Percentiles rank a stretch among this genome's conserved stretches.
phyloP scores from a whole-genome alignment of 2,113 vertebrate genomes.

The Takifugu bimaculatus region DNA sequence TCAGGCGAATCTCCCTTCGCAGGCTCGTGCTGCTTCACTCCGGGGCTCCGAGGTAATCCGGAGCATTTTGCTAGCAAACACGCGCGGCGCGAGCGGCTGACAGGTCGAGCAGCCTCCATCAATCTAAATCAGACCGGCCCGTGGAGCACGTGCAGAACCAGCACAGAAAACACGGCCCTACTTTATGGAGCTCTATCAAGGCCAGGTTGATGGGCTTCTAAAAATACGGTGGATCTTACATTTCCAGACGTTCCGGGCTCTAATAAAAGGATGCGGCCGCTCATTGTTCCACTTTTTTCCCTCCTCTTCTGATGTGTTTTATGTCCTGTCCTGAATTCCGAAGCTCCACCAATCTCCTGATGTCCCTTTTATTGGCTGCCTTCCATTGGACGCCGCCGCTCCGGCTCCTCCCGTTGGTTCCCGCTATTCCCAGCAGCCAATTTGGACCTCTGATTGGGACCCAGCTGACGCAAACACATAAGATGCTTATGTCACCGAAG shows the following conservation, averaged over 20 bases:
- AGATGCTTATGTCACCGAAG: slow-evolving; percentile 13
- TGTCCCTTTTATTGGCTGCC: slow-evolving; percentile 28
- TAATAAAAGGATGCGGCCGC: slow-evolving; percentile 61
- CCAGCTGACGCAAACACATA: slow-evolving; percentile 40
- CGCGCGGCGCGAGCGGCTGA: slow-evolving; percentile 32
- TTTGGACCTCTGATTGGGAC: slow-evolving; percentile 31
- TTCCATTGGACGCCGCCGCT: slow-evolving; percentile 20
- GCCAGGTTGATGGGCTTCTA: slow-evolving; percentile 73
- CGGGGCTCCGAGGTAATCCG: slow-evolving; percentile 34
- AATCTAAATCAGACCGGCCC: slow-evolving; percentile 59
- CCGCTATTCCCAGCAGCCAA: background rate
- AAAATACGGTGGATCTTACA: slow-evolving; percentile 73
- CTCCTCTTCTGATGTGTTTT: slow-evolving; percentile 32
- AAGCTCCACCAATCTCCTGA: slow-evolving; percentile 34
- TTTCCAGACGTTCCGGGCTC: slow-evolving; percentile 64
- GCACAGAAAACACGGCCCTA: slow-evolving; percentile 63
- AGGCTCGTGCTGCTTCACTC: slow-evolving; percentile 3
- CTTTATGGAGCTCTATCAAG: slow-evolving; percentile 73
- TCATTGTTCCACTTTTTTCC: slow-evolving; percentile 64
- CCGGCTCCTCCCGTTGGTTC: slow-evolving; percentile 30
- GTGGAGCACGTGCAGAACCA: slow-evolving; percentile 47
- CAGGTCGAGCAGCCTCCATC: slow-evolving; percentile 54
- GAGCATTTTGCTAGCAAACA: slow-evolving; percentile 49
- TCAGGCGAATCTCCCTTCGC: slow-evolving; percentile 8
- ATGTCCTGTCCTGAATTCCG: slow-evolving; percentile 51